phyloP scores from a whole-genome alignment of 92 coral and sea anemone genomes.

The Epizoanthus rinbou region DNA sequence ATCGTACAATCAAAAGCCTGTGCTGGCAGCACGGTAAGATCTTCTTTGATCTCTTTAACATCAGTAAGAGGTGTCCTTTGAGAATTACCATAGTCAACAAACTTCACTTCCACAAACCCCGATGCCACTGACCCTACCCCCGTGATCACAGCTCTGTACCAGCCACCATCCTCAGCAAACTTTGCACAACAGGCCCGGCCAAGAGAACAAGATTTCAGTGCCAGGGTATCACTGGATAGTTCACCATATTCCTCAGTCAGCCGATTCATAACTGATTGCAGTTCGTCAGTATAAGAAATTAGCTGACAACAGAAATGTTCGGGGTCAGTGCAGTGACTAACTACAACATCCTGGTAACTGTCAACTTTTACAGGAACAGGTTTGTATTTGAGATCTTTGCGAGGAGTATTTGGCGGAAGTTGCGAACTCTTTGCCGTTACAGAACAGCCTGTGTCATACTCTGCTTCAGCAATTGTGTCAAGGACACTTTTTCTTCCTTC shows the following conservation, averaged over 20 bases:
- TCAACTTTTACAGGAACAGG: slow-evolving; percentile 47
- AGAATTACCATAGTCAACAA: slow-evolving; percentile 93
- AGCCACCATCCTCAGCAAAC: slow-evolving; percentile 84
- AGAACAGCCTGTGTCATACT: slow-evolving; percentile 44
- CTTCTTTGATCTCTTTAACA: slow-evolving; percentile 74
- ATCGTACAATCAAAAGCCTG: slow-evolving; percentile 84
- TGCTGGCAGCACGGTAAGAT: slow-evolving; percentile 68
- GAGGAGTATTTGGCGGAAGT: background rate
- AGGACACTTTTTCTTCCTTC: slow-evolving; percentile 59
- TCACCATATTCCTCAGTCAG: slow-evolving; percentile 78
- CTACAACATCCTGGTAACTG: slow-evolving; percentile 70
- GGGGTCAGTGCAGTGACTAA: slow-evolving; percentile 77
- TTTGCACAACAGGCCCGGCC: slow-evolving; percentile 94
- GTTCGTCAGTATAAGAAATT: slow-evolving; percentile 57
- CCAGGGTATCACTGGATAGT: slow-evolving; percentile 65
- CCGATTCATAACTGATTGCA: slow-evolving; percentile 71
- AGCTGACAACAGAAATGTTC: slow-evolving; percentile 81
- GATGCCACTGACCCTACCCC: slow-evolving; percentile 85
- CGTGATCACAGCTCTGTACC: slow-evolving; percentile 92
- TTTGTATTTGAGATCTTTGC: slow-evolving; percentile 54
- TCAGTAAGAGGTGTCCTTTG: slow-evolving; percentile 78
- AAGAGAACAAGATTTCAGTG: slow-evolving; percentile 70
- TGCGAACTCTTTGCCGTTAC: background rate
- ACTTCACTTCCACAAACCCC: slow-evolving; percentile 83
- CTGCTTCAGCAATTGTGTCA: slow-evolving; percentile 55